A percentile compares a stretch with the other conserved stretches of the same genome.
phyloP scores from a whole-genome alignment of 2,113 vertebrate genomes.

The Cyanistes caeruleus region DNA sequence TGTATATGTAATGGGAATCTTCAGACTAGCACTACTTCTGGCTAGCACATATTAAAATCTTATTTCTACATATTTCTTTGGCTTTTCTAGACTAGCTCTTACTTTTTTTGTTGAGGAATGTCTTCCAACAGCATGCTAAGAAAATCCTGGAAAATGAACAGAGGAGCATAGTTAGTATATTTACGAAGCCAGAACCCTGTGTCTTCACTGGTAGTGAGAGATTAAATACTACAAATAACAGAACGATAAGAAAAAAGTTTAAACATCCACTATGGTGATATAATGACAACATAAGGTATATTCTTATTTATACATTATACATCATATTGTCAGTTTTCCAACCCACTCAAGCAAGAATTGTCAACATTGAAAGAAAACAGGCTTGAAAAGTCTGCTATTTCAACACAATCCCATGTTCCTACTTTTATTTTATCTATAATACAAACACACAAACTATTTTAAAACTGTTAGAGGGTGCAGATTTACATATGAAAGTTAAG shows the following conservation, averaged over 20 bases:
- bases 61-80: not conserved
- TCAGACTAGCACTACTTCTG: not conserved
- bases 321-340: conserved; percentile 7
- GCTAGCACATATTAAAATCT: not conserved
- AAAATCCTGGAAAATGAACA: conserved; percentile 86
- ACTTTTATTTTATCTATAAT: not conserved
- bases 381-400: conserved; percentile 30
- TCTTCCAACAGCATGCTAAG: conserved; percentile 87
- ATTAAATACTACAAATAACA: not conserved
- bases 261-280: not conserved
- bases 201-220: not conserved
- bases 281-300: not conserved
- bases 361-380: not conserved
- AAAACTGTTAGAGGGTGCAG: not conserved
- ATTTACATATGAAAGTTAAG: not conserved
- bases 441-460: not conserved
- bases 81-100: not conserved
- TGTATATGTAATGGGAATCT: not conserved
- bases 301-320: not conserved
- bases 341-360: not conserved
- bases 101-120: conserved; percentile 83
- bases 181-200: not conserved
- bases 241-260: not conserved
- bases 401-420: not conserved
- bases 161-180: conserved; percentile 20